Conservation (phyloP, 2,888 invertebrate genomes). For the Pammene fasciana region DNA sequence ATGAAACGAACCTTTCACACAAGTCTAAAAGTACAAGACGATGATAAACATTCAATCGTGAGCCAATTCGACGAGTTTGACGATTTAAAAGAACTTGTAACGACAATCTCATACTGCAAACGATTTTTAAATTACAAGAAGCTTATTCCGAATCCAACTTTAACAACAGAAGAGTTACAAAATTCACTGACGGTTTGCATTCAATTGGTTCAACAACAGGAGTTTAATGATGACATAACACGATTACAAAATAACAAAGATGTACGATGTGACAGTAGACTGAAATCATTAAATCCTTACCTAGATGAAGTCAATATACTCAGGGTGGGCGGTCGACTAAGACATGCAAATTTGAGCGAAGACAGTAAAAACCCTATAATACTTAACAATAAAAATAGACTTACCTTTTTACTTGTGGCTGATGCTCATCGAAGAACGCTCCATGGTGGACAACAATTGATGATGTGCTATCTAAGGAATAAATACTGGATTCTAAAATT, state of each 20-base stretch:
- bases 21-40: not conserved
- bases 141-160: not conserved
- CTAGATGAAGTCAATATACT: conserved; percentile 13
- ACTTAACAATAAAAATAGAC: conserved; percentile 5
- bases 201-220: conserved; percentile 16
- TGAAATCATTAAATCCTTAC: conserved; percentile 21
- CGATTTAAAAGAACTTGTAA: not conserved
- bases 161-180: conserved; percentile 15
- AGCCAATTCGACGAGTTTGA: not conserved
- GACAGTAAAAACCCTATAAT: conserved; percentile 24
- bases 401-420: conserved; percentile 16
- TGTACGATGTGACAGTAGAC: conserved; percentile 4
- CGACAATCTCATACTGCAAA: not conserved
- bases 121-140: not conserved
- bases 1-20: not conserved
- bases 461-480: conserved; percentile 17
- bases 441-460: conserved; percentile 18
- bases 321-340: conserved; percentile 26
- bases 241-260: conserved; percentile 5
- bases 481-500: conserved; percentile 18
- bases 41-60: not conserved
- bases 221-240: conserved; percentile 9
- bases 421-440: conserved; percentile 18
- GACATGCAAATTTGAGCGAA: conserved; percentile 13
- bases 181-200: conserved; percentile 12